Evolutionary conservation across 2,113 vertebrate genomes (phyloP).

Genomic region (Rhineura floridana): DNA sequence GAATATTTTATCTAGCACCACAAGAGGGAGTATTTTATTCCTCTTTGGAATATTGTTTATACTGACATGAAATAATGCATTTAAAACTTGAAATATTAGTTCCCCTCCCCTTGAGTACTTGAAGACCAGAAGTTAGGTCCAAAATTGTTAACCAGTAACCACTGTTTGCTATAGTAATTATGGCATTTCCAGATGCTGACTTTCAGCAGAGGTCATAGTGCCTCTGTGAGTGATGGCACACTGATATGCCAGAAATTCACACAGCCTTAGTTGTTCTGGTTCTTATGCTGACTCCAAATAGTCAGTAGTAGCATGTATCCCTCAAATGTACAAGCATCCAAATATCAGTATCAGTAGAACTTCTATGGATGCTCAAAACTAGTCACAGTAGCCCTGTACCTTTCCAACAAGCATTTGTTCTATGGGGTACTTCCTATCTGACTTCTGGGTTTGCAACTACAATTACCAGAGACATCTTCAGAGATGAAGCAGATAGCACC

Average conservation of each 20-base stretch:
- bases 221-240: not conserved
- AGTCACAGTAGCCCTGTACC: not conserved
- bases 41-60: not conserved
- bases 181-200: not conserved
- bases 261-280: not conserved
- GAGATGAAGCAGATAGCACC: too few species aligned
- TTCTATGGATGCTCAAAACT: not conserved
- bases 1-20: constrained; percentile 33
- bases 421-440: too few species aligned
- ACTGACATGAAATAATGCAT: constrained; percentile 12
- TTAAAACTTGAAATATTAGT: not conserved
- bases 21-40: constrained; percentile 10
- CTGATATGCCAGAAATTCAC: not conserved
- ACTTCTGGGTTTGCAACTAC: too few species aligned
- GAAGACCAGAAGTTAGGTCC: not conserved
- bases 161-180: not conserved
- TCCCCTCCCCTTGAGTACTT: not conserved
- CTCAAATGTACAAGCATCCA: not conserved
- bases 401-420: too few species aligned
- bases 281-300: not conserved
- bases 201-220: not conserved
- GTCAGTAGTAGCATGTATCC: not conserved
- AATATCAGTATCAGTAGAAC: not conserved
- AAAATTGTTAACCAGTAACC: not conserved
- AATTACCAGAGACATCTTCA: too few species aligned